These are phyloP conservation scores for Diorhabda elongata DNA, from an alignment of 1,140 invertebrate genomes.

Conservation along the genomic window DNA sequence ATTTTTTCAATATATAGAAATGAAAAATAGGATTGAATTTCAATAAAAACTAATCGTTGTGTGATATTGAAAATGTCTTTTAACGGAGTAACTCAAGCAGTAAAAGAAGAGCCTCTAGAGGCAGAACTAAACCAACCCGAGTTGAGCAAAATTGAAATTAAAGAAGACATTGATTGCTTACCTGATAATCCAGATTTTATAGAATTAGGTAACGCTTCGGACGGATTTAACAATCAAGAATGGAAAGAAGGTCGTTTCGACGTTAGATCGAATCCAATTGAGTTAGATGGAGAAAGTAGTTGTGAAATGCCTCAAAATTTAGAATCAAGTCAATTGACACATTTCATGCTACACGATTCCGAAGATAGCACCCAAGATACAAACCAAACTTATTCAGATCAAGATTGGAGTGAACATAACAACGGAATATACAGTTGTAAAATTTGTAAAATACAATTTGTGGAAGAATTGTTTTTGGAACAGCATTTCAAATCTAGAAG, in stretches of 20 bases:
- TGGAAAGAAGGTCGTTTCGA: too few relatives aligned
- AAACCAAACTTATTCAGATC: constrained; percentile 4
- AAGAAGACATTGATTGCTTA: background rate
- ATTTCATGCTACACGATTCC: background rate
- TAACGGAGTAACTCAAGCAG: background rate
- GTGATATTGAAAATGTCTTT: background rate
- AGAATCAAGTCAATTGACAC: background rate
- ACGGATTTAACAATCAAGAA: background rate
- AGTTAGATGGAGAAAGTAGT: background rate
- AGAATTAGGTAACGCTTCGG: background rate
- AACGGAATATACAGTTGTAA: constrained; percentile 26
- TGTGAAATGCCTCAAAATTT: background rate
- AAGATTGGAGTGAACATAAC: constrained; percentile 14
- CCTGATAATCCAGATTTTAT: background rate
- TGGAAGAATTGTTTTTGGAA: constrained; percentile 18
- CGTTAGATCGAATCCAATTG: too few relatives aligned
- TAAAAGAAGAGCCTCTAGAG: background rate
- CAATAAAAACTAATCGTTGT: too few relatives aligned
- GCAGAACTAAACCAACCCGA: background rate
- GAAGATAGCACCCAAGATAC: constrained; percentile 1
- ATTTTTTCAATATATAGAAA: too few relatives aligned
- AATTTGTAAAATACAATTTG: constrained; percentile 29
- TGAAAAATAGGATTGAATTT: too few relatives aligned
- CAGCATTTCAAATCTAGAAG: constrained; percentile 26
- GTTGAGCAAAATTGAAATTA: background rate